Conservation (phyloP, 2,113 vertebrate genomes). For the Ifrita kowaldi region DNA sequence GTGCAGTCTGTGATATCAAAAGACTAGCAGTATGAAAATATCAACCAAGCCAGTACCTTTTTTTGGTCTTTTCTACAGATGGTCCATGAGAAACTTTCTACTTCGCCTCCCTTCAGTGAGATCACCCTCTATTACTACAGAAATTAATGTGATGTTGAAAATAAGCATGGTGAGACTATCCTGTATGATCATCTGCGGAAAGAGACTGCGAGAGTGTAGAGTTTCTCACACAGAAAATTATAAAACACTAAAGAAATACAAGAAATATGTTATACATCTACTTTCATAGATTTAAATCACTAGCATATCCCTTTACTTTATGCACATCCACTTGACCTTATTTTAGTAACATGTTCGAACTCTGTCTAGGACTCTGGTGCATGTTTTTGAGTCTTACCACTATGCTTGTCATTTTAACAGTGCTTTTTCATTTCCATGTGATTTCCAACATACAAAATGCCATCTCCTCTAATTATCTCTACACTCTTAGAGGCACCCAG, state of each 20-base stretch:
- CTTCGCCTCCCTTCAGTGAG: neutral
- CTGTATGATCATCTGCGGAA: neutral
- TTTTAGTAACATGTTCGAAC: neutral
- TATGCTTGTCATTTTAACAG: neutral
- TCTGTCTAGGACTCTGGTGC: neutral
- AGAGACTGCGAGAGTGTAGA: neutral
- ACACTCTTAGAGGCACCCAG: neutral
- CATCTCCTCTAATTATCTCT: neutral
- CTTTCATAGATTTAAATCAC: neutral
- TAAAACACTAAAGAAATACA: neutral
- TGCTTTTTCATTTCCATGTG: neutral
- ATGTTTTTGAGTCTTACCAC: neutral
- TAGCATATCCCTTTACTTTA: neutral
- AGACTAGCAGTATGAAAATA: neutral
- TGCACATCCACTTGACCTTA: neutral
- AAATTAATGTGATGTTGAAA: neutral
- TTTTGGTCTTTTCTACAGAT: neutral
- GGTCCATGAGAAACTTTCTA: neutral
- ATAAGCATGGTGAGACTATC: neutral
- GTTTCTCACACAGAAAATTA: neutral
- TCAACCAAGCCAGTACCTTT: neutral
- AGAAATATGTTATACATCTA: neutral
- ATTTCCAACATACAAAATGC: neutral
- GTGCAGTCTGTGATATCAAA: neutral
- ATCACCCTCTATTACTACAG: neutral